Evolutionary conservation across 2,888 invertebrate genomes (phyloP), one percentile per base, ranked within the genome.

Genomic region (Drosophila tripunctata): DNA sequence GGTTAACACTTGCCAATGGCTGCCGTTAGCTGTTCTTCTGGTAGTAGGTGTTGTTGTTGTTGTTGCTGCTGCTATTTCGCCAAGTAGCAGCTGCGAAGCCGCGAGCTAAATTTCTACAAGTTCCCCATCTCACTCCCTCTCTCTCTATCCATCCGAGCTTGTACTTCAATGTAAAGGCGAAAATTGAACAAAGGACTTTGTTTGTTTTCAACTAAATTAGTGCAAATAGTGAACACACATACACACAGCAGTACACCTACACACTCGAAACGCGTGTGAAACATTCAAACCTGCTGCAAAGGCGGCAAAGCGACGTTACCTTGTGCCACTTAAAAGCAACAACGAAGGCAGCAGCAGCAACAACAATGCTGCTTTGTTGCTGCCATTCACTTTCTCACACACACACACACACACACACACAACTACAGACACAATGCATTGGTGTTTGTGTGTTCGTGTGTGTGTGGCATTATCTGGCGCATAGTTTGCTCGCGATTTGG

Each of bases 141-240:
- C 51, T n/a, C 38, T 55, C 21, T 36, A 38, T 43, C 21, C 38
- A 35, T 31, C 44, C 54, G 14, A 40, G 27, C 51, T 27, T 55
- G 62, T 61, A 48, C 83, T 73, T 76, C 68, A 80, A 70, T 73
- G 68, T 69, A 68, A 87, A 85, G 83, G 75, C 77, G 77, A 80
- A 86, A 85, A 88, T 87, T 87, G 77, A 87, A 87, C 87, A 88
- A 85, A 87, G 73, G 84, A 78, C 74, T 78, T 84, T 78, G 81
- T 88, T 85, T 88, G 85, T 88, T 80, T 85, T 78, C 80, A 87
- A 87, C 85, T 80, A 88, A 85, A 88, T 85, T 85, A 88, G 85
- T 85, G 88, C 88, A 88, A 85, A 87, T 84, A 84, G 84, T 87
- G 78, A 58, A 58, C 67, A 70, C 63, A 66, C 58, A 61, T 45